Conservation (phyloP, 2,888 invertebrate genomes). For the Nineta flava region DNA sequence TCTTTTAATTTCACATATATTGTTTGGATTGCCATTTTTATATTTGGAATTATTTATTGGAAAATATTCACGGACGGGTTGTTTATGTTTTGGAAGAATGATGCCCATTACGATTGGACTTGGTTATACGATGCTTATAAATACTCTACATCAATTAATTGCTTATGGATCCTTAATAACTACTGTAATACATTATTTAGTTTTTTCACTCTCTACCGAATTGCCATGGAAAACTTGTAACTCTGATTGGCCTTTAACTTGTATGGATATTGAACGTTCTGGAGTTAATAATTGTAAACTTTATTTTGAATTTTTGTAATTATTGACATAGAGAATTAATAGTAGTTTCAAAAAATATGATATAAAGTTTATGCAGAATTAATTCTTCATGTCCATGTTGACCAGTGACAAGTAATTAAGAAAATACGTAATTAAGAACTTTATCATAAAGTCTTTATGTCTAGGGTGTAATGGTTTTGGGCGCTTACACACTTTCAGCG, state of each 20-base stretch:
- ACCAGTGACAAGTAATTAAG: no score
- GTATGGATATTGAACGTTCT: background rate
- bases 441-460: no score
- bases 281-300: no score
- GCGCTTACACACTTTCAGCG: no score
- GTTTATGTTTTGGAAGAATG: background rate
- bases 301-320: no score
- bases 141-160: background rate
- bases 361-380: no score
- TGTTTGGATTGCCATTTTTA: background rate
- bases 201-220: background rate
- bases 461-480: no score
- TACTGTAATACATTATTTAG: background rate
- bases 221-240: slow-evolving; percentile 1
- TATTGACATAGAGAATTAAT: no score
- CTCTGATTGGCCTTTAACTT: background rate
- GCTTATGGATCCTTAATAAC: background rate
- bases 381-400: no score
- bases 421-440: no score
- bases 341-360: no score
- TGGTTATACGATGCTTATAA: background rate
- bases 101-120: background rate
- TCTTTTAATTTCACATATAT: no score
- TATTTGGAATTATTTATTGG: background rate
- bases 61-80: background rate